Conservation (phyloP, 2,797 vertebrate species). For the Enteromius thamalakanensis region DNA sequence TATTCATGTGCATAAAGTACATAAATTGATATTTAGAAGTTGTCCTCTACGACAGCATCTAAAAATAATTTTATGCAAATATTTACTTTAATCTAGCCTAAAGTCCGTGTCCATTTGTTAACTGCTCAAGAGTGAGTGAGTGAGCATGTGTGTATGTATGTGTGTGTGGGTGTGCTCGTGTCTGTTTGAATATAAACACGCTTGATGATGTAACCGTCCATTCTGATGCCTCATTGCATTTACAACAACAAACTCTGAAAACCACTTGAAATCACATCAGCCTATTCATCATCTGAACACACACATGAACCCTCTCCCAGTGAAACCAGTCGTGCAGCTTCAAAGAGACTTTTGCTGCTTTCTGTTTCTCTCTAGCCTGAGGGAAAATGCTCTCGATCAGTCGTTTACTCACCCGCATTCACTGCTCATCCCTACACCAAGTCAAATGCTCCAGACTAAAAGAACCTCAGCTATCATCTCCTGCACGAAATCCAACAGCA, state of each 20-base stretch:
- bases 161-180: background rate
- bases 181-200: conserved; percentile 49
- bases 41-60: background rate
- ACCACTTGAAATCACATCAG: conserved; percentile 26
- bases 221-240: conserved; percentile 27
- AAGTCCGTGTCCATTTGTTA: background rate
- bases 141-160: background rate
- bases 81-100: background rate
- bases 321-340: conserved; percentile 40
- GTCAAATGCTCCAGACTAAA: conserved; percentile 2
- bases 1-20: background rate
- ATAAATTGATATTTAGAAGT: background rate
- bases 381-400: background rate
- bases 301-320: conserved; percentile 4
- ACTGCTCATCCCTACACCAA: conserved; percentile 49
- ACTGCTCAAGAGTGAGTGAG: background rate
- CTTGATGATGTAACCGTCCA: conserved; percentile 49
- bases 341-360: conserved; percentile 19
- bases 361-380: conserved; percentile 3
- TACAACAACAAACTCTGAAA: conserved; percentile 33
- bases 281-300: conserved; percentile 25
- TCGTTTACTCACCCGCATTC: conserved; percentile 44
- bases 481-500: background rate
- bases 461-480: conserved; percentile 1
- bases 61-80: background rate